Evolutionary conservation across 2,797 vertebrate genomes (phyloP).

Genomic region (Dicrostonyx torquatus): DNA sequence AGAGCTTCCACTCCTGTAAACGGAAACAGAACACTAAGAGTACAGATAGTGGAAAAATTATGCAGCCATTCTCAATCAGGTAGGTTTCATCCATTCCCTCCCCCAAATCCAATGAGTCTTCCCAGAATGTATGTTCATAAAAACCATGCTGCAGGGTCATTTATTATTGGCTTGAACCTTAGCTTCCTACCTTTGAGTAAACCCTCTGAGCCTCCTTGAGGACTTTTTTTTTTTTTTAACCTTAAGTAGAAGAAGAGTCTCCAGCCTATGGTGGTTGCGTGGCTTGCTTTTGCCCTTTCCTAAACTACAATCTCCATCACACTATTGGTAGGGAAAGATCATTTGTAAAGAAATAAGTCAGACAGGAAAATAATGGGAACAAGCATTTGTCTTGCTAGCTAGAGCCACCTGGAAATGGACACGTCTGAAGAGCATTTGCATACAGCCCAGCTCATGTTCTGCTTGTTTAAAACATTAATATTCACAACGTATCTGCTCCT

Average conservation of each 20-base stretch:
- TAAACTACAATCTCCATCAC: neutral
- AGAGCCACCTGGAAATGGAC: neutral
- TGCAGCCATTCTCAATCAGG: neutral
- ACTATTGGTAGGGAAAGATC: neutral
- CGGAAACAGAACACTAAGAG: neutral
- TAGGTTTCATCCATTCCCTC: neutral
- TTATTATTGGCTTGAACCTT: neutral
- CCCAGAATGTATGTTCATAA: neutral
- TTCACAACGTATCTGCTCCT: neutral
- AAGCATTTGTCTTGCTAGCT: neutral
- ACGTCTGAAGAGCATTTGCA: neutral
- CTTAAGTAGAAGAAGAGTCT: neutral
- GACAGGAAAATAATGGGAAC: neutral
- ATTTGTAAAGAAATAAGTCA: neutral
- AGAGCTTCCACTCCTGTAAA: neutral
- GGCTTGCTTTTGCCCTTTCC: neutral
- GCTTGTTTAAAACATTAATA: slow-evolving; percentile 45
- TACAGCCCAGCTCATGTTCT: neutral
- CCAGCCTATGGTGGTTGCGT: neutral
- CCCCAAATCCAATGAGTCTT: neutral
- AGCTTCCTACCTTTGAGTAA: neutral
- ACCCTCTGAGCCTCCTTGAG: neutral
- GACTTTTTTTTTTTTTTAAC: neutral
- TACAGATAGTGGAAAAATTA: neutral
- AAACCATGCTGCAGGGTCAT: neutral